Conservation (phyloP, 2,888 invertebrate species). For the Eumacrocentrus americanus region DNA sequence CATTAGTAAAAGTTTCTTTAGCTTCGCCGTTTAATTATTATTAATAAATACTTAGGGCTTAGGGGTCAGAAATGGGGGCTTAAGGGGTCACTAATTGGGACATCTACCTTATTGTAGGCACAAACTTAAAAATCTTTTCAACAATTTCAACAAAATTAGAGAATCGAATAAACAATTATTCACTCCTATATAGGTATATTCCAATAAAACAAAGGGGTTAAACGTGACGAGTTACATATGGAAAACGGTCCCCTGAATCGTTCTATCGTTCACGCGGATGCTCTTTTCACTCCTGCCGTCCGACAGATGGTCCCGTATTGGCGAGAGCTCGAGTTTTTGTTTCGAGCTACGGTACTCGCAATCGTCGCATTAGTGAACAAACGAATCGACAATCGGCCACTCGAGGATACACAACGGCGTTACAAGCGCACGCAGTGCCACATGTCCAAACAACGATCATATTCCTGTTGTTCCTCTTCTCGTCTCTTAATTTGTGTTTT, state of each 20-base stretch:
- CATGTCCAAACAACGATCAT: conserved; percentile 39
- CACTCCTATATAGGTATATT: conserved; percentile 21
- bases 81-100: too few relatives aligned
- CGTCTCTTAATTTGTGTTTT: conserved; percentile 14
- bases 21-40: too few relatives aligned
- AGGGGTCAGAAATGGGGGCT: too few relatives aligned
- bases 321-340: conserved; percentile 50
- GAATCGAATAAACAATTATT: background rate
- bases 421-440: conserved; percentile 28
- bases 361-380: conserved; percentile 60
- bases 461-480: conserved; percentile 24
- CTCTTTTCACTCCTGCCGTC: conserved; percentile 52
- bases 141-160: too few relatives aligned
- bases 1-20: too few relatives aligned
- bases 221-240: conserved; percentile 58
- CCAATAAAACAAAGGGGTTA: conserved; percentile 47
- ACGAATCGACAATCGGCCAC: conserved; percentile 54
- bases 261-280: conserved; percentile 49
- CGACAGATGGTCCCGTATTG: conserved; percentile 36
- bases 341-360: conserved; percentile 56
- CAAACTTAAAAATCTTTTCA: too few relatives aligned
- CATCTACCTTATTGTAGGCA: too few relatives aligned
- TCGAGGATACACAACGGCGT: conserved; percentile 35
- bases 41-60: too few relatives aligned
- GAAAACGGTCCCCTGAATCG: conserved; percentile 46